Percentiles rank a stretch among this genome's conserved stretches.
These are phyloP conservation scores for Lamellibrachia satsuma DNA, from an alignment of 2,888 invertebrate genomes.

Conservation along the genomic window DNA sequence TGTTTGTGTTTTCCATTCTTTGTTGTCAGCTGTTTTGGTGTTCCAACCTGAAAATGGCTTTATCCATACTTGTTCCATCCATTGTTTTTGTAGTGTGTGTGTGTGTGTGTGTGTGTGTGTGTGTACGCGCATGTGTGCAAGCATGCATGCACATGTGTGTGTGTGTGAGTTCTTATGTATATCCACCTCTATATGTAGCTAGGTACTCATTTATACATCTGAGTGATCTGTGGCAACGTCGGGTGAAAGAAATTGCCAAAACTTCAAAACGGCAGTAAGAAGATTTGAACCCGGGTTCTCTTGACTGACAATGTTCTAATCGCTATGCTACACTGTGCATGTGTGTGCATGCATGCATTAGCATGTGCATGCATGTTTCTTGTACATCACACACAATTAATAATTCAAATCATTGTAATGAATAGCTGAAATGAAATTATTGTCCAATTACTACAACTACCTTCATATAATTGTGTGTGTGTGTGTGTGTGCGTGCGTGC, in stretches of 20 bases:
- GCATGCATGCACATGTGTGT: too few relatives aligned
- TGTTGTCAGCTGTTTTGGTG: slow-evolving; percentile 53
- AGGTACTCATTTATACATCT: too few relatives aligned
- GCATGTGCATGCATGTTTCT: background rate
- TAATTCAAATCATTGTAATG: background rate
- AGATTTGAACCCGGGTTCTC: too few relatives aligned
- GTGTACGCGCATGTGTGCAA: background rate
- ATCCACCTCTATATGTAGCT: background rate
- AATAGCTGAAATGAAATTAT: background rate
- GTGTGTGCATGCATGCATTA: background rate
- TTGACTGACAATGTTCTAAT: background rate
- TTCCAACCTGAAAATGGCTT: slow-evolving; percentile 49
- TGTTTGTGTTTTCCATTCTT: slow-evolving; percentile 57
- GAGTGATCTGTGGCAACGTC: background rate
- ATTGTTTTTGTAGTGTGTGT: too few relatives aligned
- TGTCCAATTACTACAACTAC: background rate
- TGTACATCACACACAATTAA: background rate
- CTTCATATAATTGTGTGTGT: background rate
- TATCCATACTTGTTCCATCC: background rate
- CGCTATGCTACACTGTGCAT: background rate
- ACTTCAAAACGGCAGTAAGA: too few relatives aligned
- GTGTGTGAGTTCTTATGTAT: background rate
- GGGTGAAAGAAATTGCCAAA: too few relatives aligned
- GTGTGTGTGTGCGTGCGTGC: too few relatives aligned
- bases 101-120: background rate